Conservation (phyloP, 2,113 vertebrate genomes). For the Pangasianodon hypophthalmus region DNA sequence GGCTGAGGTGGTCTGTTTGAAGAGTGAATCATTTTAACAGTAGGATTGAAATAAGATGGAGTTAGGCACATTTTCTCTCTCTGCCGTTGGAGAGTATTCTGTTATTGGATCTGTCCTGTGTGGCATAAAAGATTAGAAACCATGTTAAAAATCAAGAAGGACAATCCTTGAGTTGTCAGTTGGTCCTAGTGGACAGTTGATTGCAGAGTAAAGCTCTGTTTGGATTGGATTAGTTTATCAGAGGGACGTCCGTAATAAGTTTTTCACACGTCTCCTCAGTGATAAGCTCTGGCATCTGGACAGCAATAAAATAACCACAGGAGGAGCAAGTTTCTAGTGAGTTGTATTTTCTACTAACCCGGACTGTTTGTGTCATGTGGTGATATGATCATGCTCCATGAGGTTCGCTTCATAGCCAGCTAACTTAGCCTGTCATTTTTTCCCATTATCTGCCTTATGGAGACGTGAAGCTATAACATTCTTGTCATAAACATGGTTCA, state of each 20-base stretch:
- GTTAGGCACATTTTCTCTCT: neutral
- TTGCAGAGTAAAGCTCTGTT: neutral
- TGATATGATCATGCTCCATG: no score
- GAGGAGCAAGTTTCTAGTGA: no score
- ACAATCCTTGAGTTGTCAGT: neutral
- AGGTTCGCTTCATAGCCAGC: no score
- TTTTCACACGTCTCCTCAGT: neutral
- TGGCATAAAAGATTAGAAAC: neutral
- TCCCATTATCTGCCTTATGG: no score
- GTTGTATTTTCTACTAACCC: no score
- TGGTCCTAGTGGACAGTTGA: neutral
- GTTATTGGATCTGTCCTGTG: neutral
- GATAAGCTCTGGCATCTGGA: no score
- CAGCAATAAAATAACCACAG: no score
- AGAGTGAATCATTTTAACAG: neutral
- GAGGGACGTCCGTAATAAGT: neutral
- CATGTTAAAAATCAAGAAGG: neutral
- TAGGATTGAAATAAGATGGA: neutral
- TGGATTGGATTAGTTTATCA: neutral
- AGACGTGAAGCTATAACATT: no score
- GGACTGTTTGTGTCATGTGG: no score
- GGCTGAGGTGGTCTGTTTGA: no score
- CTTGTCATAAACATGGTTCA: no score
- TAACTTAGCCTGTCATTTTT: no score
- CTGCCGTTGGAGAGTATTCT: neutral